phyloP scores from a whole-genome alignment of 2,888 invertebrate genomes.

The Mimumesa dahlbomi region DNA sequence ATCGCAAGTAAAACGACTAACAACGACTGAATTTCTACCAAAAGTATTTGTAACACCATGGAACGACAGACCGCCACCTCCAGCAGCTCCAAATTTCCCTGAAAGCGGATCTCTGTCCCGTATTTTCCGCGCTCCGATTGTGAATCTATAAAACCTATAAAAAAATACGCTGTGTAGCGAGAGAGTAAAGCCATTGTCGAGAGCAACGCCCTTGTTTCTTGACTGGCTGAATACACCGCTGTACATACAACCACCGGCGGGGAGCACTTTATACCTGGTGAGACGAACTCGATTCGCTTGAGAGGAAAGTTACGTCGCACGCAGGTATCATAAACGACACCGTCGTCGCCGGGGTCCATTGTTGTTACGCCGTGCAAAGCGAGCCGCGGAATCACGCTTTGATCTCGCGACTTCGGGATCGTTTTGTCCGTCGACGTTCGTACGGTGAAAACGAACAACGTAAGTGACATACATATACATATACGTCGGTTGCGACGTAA shows the following conservation, averaged over 20 bases:
- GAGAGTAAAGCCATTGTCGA: background rate
- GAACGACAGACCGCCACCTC: no score
- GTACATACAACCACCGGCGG: slow-evolving; percentile 19
- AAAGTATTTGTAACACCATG: no score
- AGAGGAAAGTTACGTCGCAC: slow-evolving; percentile 50
- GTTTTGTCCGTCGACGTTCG: background rate
- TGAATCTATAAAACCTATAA: no score
- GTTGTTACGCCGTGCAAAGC: slow-evolving; percentile 49
- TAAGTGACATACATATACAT: no score
- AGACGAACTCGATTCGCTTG: slow-evolving; percentile 35
- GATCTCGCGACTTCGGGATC: slow-evolving; percentile 11
- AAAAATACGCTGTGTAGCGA: background rate
- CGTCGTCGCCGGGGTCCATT: background rate
- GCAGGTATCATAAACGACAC: slow-evolving; percentile 43
- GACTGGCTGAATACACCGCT: background rate
- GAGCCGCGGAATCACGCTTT: slow-evolving; percentile 36
- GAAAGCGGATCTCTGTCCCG: no score
- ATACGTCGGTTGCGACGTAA: no score
- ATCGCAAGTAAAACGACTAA: no score
- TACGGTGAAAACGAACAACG: no score
- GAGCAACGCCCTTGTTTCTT: background rate
- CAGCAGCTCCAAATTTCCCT: no score
- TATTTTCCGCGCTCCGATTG: no score
- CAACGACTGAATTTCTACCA: no score
- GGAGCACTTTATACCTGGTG: slow-evolving; percentile 43